Evolutionary conservation across 2,888 invertebrate species (phyloP), one percentile per base, ranked within the genome.

Genomic region (Himalopsyche anomala): DNA sequence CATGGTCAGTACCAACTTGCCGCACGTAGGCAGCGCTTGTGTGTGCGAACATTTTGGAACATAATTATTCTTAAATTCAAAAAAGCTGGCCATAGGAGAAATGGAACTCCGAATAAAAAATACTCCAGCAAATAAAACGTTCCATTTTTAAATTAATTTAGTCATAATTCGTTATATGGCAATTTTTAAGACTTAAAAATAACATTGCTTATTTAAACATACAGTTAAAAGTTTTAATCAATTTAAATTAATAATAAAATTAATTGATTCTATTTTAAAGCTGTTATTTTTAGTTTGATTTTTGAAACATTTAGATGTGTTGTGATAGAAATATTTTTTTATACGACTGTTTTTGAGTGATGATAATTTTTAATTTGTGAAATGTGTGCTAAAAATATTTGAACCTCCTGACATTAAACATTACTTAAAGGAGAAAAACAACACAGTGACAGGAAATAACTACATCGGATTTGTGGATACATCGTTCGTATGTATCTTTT

Each of bases 11-110:
- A 85, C 85, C 56, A 82, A 79, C 56, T 82, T 79, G 85, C 40
- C 85, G 85, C 82, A 85, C 85, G 85, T 80, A 85, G 69, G 85
- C 82, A 82, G 54, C 82, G 80, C 85, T 81, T 82, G 85, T 80
- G 85, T 85, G 69, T 74, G 38, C 38, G 82, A 55, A 55, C 54
- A 55, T 69, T 84, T 84, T 79, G 84, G 84, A 84, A 84, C 84
- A 84, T 82, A 74, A 74, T 74, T 74, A 74, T 74, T 74, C 74
- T 82, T 51, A 81, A 81, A 81, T 51, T 81, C 42, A 51, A 51
- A 81, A 81, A 81, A 51, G 40, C 45, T 81, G 81, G 81, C 81
- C 81, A 42, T 51, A 81, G 81, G 28, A 51, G 51, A 81, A 81
- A 81, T 51, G 51, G 81, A 81, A 81, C 45, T 51, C 81, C 81